Base-by-base conservation (phyloP, 1,140 invertebrate genomes). In the Triops longicaudatus region DNA sequence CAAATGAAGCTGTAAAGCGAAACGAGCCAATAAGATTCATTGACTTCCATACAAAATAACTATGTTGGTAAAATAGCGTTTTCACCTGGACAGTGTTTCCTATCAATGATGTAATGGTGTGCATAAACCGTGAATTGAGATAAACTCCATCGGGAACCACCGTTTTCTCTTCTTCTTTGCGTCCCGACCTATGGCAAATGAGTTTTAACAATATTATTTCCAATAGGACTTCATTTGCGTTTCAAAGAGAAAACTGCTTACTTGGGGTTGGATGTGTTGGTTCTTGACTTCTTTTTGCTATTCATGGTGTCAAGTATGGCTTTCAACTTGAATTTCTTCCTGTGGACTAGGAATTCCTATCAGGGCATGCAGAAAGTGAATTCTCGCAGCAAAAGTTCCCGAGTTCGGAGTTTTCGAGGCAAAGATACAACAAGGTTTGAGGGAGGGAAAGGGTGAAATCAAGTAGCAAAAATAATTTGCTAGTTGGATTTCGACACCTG, bases 91-190 rank as follows among this genome's bases (percentile, higher is more conserved):
- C 91, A 79, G 88, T 86, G 83, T 92, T 93, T 78, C 93, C 93
- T 76, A 95, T 90, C 82, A 93, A 89, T 80, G 90, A 89, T 78
- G 92, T 92, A 73, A 91, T 89, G 26, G 92, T 89, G 86, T 95
- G 92, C 91, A 95, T 94, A 83, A 94, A 93, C 83, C 91, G 89
- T 78, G 89, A 87, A 87, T 96, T 95, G 80, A 89, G 92, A 83
- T 95, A 96, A 37, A 95, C 90, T 78, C 93, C 94, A 82, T 95
- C 93, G 27, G 90, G 87, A 79, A 88, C 84, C 43, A 91, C 86
- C 2, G 74, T 71, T 77, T 76, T 44, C 73, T 78, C 73, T 79
- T 78, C 26, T 41, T 76, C 26, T 73, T 76, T 76, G 77, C 77
- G 14, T 76, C 78, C 44, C 79, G 78, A 28, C 79, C 79, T 63